phyloP scores from a whole-genome alignment of 2,113 vertebrate genomes.

The Scalopus aquaticus region DNA sequence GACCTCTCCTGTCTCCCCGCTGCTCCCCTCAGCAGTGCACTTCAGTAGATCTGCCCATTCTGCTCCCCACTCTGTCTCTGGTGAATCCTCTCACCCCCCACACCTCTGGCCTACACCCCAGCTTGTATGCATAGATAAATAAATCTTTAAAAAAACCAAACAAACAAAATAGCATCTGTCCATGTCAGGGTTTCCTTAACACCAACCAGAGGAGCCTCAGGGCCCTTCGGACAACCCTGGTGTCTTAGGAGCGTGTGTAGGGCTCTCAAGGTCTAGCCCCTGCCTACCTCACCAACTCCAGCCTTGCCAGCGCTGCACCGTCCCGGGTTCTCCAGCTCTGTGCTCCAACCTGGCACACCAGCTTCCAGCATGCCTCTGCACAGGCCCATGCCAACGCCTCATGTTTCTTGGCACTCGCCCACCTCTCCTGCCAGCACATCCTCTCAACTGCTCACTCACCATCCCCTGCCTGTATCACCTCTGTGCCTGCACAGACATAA shows the following conservation, averaged over 20 bases:
- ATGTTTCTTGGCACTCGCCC: background rate
- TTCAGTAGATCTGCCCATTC: no score
- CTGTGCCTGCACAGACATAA: no score
- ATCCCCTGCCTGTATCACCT: background rate
- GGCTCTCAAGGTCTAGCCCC: no score
- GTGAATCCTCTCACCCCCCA: no score
- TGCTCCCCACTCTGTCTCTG: no score
- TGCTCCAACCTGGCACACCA: background rate
- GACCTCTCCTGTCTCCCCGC: no score
- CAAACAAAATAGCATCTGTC: background rate
- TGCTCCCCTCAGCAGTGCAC: no score
- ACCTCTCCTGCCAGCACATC: background rate
- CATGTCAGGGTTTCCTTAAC: background rate
- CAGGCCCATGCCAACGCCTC: fast-evolving
- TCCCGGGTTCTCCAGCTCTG: background rate
- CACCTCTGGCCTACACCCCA: no score
- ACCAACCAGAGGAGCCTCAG: background rate
- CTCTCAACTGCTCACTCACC: background rate
- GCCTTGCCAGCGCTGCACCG: background rate
- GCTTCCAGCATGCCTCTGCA: background rate
- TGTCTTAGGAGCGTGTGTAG: background rate
- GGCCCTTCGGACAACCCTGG: background rate
- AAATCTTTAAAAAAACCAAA: no score
- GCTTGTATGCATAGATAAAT: no score
- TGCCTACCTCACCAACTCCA: background rate